A percentile compares a stretch with the other conserved stretches of the same genome.
phyloP scores from a whole-genome alignment of 2,888 invertebrate species.

The Geophilus truncorum region DNA sequence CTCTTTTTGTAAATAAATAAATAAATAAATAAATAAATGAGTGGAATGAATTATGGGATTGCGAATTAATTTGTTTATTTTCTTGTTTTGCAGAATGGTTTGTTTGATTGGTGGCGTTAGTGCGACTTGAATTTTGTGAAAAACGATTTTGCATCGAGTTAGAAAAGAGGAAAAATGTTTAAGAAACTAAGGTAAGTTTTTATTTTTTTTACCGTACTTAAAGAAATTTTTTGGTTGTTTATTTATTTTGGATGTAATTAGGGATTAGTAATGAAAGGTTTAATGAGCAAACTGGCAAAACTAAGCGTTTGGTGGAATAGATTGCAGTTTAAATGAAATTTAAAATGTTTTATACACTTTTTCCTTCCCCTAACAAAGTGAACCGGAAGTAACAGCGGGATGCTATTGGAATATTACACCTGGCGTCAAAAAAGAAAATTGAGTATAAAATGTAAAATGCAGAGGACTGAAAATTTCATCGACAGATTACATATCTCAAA shows the following conservation, averaged over 20 bases:
- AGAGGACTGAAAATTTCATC: too few species aligned
- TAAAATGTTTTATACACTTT: too few species aligned
- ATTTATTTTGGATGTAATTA: not conserved
- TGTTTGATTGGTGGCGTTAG: not conserved
- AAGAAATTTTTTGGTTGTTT: not conserved
- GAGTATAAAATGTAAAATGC: too few species aligned
- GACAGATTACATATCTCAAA: too few species aligned
- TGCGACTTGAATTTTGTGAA: not conserved
- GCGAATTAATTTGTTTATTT: not conserved
- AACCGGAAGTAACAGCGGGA: too few species aligned
- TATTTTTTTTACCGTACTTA: not conserved
- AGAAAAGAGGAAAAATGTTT: not conserved
- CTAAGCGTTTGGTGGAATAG: not conserved
- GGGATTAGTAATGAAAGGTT: not conserved
- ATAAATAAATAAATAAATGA: not conserved
- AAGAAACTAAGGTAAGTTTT: not conserved
- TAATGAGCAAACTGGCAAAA: not conserved
- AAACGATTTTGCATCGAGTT: not conserved
- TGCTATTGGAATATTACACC: too few species aligned
- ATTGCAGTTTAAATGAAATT: too few species aligned
- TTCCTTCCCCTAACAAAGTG: too few species aligned
- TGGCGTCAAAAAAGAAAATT: too few species aligned
- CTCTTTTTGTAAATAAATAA: not conserved
- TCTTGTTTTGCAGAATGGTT: not conserved
- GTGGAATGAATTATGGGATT: not conserved